Base-by-base conservation (phyloP, 2,888 invertebrate genomes). In the Xanthia icteritia region DNA sequence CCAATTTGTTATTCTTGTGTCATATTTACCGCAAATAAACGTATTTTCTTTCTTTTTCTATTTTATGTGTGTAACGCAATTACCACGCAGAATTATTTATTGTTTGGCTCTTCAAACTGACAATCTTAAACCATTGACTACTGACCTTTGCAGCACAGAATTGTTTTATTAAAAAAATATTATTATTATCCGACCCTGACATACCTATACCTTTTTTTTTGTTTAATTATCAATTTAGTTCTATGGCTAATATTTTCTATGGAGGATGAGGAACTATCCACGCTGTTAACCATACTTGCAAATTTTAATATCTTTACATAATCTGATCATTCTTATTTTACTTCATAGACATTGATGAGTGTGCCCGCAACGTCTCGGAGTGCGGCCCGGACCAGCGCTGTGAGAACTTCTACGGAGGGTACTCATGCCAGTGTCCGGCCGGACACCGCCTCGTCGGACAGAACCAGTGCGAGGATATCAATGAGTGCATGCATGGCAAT, bases 331-430 rank as follows among this genome's bases (percentile, higher is more conserved):
- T 6, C 11, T 20, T 56, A 39, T 56, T 39, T 39, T 68, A 54
- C 2, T 54, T 5, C 56, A 0, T 89, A 98, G 99, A 99, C 92
- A 97, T 99, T 64, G 98, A 99, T 93, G 99, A 99, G 92, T 99
- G 99, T 90, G 96, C 97, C 0, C 96, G 97, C 42, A 98, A 98
- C 31, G 97, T 97, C 0, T 98, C 99, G 79, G 97, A 98, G 80
- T 99, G 99, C 90, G 97, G 97, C 0, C 95, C 97, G 0, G 97
- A 97, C 78, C 99, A 99, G 94, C 97, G 97, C 20, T 99, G 99
- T 90, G 97, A 98, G 86, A 99, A 99, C 94, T 97, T 98, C 76
- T 97, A 97, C 73, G 99, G 99, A 3, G 98, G 98, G 0, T 98
- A 98, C 92, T 97, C 98, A 0, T 99, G 99, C 89, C 97, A 97